Base-by-base conservation (phyloP, 2,113 vertebrate genomes). In the Falcunculus frontatus region DNA sequence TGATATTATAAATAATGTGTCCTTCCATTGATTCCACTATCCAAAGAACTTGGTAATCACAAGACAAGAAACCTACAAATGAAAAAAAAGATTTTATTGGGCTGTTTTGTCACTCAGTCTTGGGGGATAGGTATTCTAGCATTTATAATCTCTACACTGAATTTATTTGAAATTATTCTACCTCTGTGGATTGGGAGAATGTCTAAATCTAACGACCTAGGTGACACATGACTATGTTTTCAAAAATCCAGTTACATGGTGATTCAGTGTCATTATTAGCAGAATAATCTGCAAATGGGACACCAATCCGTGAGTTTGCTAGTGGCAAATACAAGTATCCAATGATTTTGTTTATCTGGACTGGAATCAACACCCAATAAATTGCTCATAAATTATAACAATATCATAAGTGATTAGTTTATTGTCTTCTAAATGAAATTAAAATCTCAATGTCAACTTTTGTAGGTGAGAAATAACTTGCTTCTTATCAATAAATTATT, bases 321-420 rank as follows among this genome's bases (percentile, higher is more conserved):
- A 27, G 37, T 52, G 12, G 5, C 5, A 92, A 26, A 76, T 80
- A 46, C 1, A 65, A 81, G 9, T 44, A 55, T 63, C 11, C 27
- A 55, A 50, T 8, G 10, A 39, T 56, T 69, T 53, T 67, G 16
- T 13, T 33, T 65, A 70, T 21, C 8, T 70, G 13, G 3, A 7
- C 7, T 89, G 13, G 10, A 77, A 84, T 37, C 39, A 53, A 37
- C 4, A 65, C 1, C 1, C 33, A 1, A 44, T 63, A 53, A 68
- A 3, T 0, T n/a, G 2, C 27, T 88, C 22, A 82, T 4, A 53
- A 44, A 41, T 62, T 69, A 27, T 8, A 70, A 0, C 3, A 41
- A 9, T 75, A 78, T 70, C 19, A 46, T 57, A 78, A 74, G 65
- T 7, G 4, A 3, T 23, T 62, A 62, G 14, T 15, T 44, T 20